phyloP scores from a whole-genome alignment of 2,797 vertebrate species.

The Acanthis flammea region DNA sequence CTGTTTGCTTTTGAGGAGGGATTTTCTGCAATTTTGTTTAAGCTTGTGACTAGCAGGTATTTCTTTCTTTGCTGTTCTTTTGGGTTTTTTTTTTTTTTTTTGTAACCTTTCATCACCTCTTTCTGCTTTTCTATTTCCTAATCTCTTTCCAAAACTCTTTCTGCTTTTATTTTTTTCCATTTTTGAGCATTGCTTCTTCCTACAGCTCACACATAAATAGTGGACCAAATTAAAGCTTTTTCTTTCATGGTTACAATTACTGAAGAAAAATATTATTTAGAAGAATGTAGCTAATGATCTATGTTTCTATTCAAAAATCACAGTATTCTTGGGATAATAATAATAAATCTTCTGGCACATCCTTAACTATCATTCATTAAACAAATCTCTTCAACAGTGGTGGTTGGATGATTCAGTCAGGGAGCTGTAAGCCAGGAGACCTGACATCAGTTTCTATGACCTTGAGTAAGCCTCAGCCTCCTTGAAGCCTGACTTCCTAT shows the following conservation, averaged over 20 bases:
- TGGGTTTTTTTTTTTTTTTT: neutral
- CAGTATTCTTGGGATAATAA: neutral
- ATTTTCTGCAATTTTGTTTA: neutral
- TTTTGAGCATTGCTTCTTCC: neutral
- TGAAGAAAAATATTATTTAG: neutral
- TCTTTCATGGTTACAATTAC: neutral
- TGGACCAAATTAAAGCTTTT: neutral
- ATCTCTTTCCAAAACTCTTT: neutral
- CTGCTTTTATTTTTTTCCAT: neutral
- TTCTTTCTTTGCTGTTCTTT: neutral
- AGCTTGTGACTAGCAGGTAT: neutral
- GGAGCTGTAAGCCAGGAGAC: neutral
- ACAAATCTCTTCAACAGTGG: neutral
- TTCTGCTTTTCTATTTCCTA: neutral
- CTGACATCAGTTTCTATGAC: slow-evolving; percentile 1
- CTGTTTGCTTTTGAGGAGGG: neutral
- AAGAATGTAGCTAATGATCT: neutral
- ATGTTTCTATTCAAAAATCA: neutral
- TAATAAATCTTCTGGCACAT: neutral
- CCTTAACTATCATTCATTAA: neutral
- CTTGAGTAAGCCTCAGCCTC: neutral
- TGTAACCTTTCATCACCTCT: neutral
- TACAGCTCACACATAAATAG: neutral
- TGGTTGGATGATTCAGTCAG: neutral
- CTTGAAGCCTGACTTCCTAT: neutral